Base-by-base conservation (phyloP, 2,113 vertebrate species). In the Plectropomus leopardus region DNA sequence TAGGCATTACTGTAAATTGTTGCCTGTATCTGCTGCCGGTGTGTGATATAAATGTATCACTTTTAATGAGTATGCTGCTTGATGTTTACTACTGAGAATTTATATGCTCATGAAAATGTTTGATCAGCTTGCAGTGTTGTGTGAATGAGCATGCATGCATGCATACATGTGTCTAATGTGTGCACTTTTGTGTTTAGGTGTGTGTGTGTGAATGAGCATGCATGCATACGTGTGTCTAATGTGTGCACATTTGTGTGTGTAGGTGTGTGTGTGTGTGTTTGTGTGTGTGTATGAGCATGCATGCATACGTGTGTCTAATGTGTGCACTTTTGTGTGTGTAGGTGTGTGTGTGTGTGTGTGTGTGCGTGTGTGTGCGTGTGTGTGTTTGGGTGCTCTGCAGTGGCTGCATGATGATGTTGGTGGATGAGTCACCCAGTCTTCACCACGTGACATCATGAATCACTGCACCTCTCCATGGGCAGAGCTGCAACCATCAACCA, bases 401-500 rank as follows among this genome's bases (percentile, higher is more conserved):
- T 85, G 80, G 86, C 89, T 88, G 88, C 82, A 81, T 84, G 84
- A 83, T 84, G 86, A 85, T 89, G 90, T 75, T 91, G 92, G 86
- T 81, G 88, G 92, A 95, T 95, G 94, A 95, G 78, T 95, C 94
- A 95, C 87, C 90, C 88, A 86, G 86, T 72, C 64, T 71, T 72
- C 78, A 88, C 85, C 93, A 94, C 87, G 92, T 95, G 94, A 94
- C 92, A 73, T 79, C 86, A 93, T 93, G 94, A 95, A 89, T 95
- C 93, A 94, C 86, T 85, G 91, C 90, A 90, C 90, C 85, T 81
- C 81, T 93, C 88, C 54, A 87, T 88, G 87, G 86, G 89, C 90
- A 91, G 84, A 87, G 84, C 90, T 90, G 78, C 86, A 81, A 73
- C 85, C 83, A 91, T 89, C 86, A 83, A 78, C 88, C 72, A 72